Percentiles rank a stretch among this genome's conserved stretches.
Conservation (phyloP, 2,797 vertebrate species). For the Acrocephalus scirpaceus region DNA sequence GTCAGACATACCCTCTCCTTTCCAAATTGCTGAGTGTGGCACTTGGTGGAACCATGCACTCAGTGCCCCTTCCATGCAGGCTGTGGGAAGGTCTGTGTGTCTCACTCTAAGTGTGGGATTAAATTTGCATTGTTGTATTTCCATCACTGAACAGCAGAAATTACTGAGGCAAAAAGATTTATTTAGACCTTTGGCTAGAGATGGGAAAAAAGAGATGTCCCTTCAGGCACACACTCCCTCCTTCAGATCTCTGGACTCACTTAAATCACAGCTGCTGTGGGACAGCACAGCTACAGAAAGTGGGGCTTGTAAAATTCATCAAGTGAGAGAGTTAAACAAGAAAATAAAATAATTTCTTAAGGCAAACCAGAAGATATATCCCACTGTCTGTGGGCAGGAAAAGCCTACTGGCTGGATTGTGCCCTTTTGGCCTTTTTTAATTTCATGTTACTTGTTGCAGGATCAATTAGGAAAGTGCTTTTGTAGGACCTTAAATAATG, state of each 20-base stretch:
- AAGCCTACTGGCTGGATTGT: not conserved
- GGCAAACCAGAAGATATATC: not conserved
- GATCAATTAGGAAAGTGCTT: conserved; percentile 28
- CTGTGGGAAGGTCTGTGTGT: not conserved
- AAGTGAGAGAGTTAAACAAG: not conserved
- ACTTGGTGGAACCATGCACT: not conserved
- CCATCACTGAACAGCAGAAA: not conserved
- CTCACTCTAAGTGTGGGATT: not conserved
- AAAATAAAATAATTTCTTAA: not conserved
- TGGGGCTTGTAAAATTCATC: not conserved
- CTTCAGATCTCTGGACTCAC: not conserved
- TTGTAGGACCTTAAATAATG: conserved; percentile 26
- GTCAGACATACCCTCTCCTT: not conserved
- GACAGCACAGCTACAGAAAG: not conserved
- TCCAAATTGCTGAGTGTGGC: not conserved
- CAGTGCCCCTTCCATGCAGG: not conserved
- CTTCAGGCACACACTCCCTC: not conserved
- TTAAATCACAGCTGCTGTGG: not conserved
- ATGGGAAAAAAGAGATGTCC: not conserved
- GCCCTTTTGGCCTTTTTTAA: not conserved
- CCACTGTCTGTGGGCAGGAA: not conserved
- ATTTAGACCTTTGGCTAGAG: not conserved
- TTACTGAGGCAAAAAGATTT: not conserved
- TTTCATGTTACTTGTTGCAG: not conserved
- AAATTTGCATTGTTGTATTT: not conserved